Conservation (phyloP, 1,140 invertebrate genomes). For the Pollicipes pollicipes region DNA sequence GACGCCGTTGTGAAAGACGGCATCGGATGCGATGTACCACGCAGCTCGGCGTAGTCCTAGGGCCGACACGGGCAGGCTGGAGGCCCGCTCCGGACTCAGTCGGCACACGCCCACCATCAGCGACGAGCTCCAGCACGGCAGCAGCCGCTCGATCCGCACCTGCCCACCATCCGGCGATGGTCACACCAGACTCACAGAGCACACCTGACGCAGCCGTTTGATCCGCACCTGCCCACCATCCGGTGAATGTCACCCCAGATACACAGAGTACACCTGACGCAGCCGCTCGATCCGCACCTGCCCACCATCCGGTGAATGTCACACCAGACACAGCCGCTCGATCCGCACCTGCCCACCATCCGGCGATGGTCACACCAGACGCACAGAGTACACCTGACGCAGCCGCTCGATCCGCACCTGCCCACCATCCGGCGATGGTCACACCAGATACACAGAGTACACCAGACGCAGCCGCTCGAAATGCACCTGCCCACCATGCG, state of each 20-base stretch:
- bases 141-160: slow-evolving; percentile 51
- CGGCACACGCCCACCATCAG: slow-evolving; percentile 51
- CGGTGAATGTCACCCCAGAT: not conserved
- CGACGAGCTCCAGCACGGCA: slow-evolving; percentile 58
- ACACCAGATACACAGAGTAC: too few relatives aligned
- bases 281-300: too few relatives aligned
- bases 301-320: too few relatives aligned
- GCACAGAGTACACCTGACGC: too few relatives aligned
- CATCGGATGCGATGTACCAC: slow-evolving; percentile 56
- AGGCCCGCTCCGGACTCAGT: slow-evolving; percentile 56
- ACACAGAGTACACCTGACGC: too few relatives aligned
- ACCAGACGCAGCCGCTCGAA: too few relatives aligned
- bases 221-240: not conserved
- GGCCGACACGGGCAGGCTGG: slow-evolving; percentile 45
- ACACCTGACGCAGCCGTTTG: not conserved
- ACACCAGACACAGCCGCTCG: too few relatives aligned
- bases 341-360: too few relatives aligned
- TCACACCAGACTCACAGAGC: not conserved
- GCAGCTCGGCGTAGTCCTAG: slow-evolving; percentile 51
- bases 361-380: too few relatives aligned
- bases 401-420: too few relatives aligned
- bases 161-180: slow-evolving; percentile 21
- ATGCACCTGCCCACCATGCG: too few relatives aligned
- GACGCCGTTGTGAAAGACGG: slow-evolving; percentile 55
- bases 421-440: too few relatives aligned